A percentile compares a stretch with the other conserved stretches of the same genome.
Evolutionary conservation across 1,140 invertebrate species (phyloP).

Genomic region (Dendroctonus valens): DNA sequence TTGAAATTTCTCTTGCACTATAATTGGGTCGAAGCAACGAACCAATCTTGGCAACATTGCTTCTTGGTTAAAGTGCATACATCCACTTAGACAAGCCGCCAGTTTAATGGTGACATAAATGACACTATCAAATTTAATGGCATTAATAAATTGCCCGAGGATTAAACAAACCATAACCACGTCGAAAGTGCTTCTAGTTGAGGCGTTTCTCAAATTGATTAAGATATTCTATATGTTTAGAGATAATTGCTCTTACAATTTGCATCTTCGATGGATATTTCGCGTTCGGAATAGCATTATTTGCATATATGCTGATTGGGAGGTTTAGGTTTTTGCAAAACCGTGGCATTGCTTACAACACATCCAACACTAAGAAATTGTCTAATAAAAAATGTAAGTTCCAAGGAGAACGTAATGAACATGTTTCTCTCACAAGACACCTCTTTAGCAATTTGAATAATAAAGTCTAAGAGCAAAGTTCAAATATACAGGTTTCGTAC

Average conservation of each 20-base stretch:
- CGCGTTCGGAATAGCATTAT: background rate
- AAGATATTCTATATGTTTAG: background rate
- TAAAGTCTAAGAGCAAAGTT: slow-evolving; percentile 16
- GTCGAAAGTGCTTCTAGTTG: slow-evolving; percentile 22
- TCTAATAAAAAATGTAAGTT: too few relatives aligned
- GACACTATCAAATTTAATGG: slow-evolving; percentile 30
- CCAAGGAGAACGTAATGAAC: background rate
- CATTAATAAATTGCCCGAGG: slow-evolving; percentile 21
- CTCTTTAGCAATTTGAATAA: background rate
- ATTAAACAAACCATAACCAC: slow-evolving; percentile 32
- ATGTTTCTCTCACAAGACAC: slow-evolving; percentile 1
- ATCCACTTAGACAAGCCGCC: slow-evolving; percentile 25
- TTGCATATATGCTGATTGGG: background rate
- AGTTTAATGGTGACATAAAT: slow-evolving; percentile 28
- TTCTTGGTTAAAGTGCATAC: slow-evolving; percentile 10
- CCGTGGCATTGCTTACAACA: too few relatives aligned
- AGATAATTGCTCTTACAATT: background rate
- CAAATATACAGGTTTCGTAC: slow-evolving; percentile 25
- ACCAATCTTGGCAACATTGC: slow-evolving; percentile 12
- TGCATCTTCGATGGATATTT: background rate
- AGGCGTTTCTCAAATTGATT: slow-evolving; percentile 8
- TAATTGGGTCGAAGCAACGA: background rate
- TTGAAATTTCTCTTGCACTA: too few relatives aligned
- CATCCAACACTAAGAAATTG: too few relatives aligned
- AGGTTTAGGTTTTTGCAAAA: background rate